Evolutionary conservation across 2,797 vertebrate genomes (phyloP).

Genomic region (Spondyliosoma cantharus): DNA sequence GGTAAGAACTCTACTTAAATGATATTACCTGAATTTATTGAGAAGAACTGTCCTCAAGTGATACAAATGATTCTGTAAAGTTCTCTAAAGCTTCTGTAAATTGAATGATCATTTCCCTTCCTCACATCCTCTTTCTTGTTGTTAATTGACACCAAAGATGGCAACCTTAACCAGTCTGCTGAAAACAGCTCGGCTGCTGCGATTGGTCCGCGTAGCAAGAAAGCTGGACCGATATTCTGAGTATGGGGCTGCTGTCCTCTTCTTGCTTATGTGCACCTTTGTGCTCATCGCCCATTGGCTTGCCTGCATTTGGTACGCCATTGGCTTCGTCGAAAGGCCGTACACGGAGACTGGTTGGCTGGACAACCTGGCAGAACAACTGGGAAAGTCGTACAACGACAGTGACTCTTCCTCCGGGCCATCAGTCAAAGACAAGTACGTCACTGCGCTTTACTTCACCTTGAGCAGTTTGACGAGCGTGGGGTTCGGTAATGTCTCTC

Average conservation of each 20-base stretch:
- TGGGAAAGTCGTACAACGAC: conserved; percentile 94
- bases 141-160: conserved; percentile 79
- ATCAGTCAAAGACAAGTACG: conserved; percentile 96
- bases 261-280: conserved; percentile 98
- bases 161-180: conserved; percentile 94
- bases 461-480: conserved; percentile 99
- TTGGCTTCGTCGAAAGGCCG: conserved; percentile 95
- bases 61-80: not conserved
- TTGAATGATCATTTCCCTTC: conserved; percentile 5
- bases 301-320: conserved; percentile 98
- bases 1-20: conserved; percentile 79
- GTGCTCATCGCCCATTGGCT: conserved; percentile 98
- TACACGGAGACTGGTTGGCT: conserved; percentile 98
- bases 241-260: conserved; percentile 94
- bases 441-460: conserved; percentile 98
- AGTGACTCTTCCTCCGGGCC: conserved; percentile 91
- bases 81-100: conserved; percentile 9
- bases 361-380: conserved; percentile 94
- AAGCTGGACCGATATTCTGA: conserved; percentile 98
- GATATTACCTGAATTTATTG: not conserved
- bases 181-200: conserved; percentile 94
- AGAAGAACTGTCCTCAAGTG: not conserved
- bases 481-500: conserved; percentile 96
- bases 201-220: conserved; percentile 94
- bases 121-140: conserved; percentile 31